Conservation (phyloP, 2,888 invertebrate species). For the Drosophila neutralis region DNA sequence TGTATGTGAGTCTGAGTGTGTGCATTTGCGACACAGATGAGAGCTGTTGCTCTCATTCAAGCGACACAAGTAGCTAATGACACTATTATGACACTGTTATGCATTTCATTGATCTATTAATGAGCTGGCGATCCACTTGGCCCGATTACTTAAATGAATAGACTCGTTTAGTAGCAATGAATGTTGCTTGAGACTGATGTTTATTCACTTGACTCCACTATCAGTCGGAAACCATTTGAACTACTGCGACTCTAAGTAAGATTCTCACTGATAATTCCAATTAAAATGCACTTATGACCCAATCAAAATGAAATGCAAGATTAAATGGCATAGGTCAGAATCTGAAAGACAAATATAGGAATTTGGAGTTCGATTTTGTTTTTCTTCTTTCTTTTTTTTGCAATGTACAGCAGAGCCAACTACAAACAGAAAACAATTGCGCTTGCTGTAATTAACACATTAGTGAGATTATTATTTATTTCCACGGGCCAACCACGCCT, state of each 20-base stretch:
- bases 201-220: slow-evolving; percentile 1
- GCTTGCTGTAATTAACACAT: slow-evolving; percentile 43
- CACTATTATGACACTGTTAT: slow-evolving; percentile 33
- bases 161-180: not conserved
- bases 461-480: slow-evolving; percentile 32
- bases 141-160: not conserved
- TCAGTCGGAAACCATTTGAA: slow-evolving; percentile 20
- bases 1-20: slow-evolving; percentile 1
- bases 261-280: not conserved
- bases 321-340: not conserved
- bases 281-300: not conserved
- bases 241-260: not conserved
- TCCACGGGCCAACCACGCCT: not conserved
- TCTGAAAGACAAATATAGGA: not conserved
- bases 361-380: not conserved
- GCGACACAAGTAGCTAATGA: slow-evolving; percentile 20
- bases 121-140: slow-evolving; percentile 22
- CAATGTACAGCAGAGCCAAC: not conserved
- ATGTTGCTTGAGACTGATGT: not conserved
- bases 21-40: slow-evolving; percentile 1
- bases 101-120: slow-evolving; percentile 49
- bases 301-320: not conserved
- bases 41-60: slow-evolving; percentile 35
- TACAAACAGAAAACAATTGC: slow-evolving; percentile 30
- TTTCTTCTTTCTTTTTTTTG: not conserved